Base-by-base conservation (phyloP, 2,888 invertebrate species). In the Dicycla oo region DNA sequence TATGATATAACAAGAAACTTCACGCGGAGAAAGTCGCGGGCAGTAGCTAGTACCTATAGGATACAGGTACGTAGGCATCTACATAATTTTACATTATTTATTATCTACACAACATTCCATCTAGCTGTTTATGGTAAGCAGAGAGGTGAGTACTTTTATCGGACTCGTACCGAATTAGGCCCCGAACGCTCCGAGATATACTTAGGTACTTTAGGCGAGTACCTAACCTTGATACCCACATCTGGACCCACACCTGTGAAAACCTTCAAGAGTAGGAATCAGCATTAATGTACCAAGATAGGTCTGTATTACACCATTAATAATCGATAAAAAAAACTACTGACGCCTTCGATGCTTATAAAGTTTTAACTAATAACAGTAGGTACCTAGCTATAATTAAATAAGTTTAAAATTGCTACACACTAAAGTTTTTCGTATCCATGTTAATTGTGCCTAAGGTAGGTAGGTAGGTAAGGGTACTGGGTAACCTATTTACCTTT, bases 161-260 rank as follows among this genome's bases (percentile, higher is more conserved):
- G 40, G 23, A 40, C 40, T 58, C 40, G 40, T 58, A 23, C 60
- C 40, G 18, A 23, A 43, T 11, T 23, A 6, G 40, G 7, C 18
- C 18, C 18, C 40, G 23, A 43, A 23, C 40, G 7, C 60, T 60
- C 60, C 23, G 18, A 43, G 40, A 43, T 60, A 18, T 58, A 45
- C 1, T 38, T n/a, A 60, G 40, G n/a, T n/a, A n/a, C n/a, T n/a
- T n/a, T 40, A 60, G 40, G 38, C 23, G 38, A n/a, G 58, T 38
- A 38, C 34, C 15, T 34, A 34, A 34, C 34, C 34, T 34, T 5
- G 34, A 6, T 34, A 34, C 34, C 34, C 38, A 58, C 8, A n/a
- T 58, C 15, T 3, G 40, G 58, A 40, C 40, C 56, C 34, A 56
- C 56, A 57, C n/a, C 58, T 58, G 38, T 58, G 34, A 58, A 40